Evolutionary conservation across 2,888 invertebrate species (phyloP).

Genomic region (Emmelina monodactyla): DNA sequence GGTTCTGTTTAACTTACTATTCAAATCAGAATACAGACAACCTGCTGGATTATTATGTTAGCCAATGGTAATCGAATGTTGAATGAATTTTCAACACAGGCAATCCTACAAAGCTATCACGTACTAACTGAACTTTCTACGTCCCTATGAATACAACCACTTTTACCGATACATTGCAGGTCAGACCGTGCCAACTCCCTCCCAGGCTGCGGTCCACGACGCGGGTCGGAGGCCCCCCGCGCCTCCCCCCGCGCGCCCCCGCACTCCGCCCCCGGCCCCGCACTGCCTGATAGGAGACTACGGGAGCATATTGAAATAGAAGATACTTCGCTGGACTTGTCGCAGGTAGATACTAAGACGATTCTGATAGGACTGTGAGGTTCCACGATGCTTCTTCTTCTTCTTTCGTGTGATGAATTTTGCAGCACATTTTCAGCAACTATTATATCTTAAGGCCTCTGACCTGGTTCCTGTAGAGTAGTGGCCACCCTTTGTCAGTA

Average conservation of each 20-base stretch:
- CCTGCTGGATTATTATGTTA: background rate
- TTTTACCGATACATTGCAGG: too few relatives aligned
- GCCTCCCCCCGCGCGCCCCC: constrained; percentile 22
- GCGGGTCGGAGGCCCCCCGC: constrained; percentile 26
- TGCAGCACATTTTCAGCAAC: too few relatives aligned
- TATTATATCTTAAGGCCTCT: too few relatives aligned
- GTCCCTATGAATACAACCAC: too few relatives aligned
- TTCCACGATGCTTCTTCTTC: background rate
- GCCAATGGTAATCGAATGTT: background rate
- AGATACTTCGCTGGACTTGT: constrained; percentile 44
- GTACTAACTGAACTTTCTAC: too few relatives aligned
- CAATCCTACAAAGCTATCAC: too few relatives aligned
- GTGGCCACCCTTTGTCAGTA: too few relatives aligned
- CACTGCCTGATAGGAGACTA: constrained; percentile 25
- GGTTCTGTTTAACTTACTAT: background rate
- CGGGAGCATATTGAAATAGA: constrained; percentile 41
- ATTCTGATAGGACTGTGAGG: background rate
- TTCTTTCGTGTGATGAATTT: too few relatives aligned
- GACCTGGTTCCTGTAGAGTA: too few relatives aligned
- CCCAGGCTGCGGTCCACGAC: constrained; percentile 32
- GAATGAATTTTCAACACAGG: too few relatives aligned
- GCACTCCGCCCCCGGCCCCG: constrained; percentile 13
- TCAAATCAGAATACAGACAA: too few relatives aligned
- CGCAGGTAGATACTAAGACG: constrained; percentile 29
- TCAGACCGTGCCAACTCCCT: constrained; percentile 46